Evolutionary conservation across 2,797 vertebrate genomes (phyloP), one percentile per base, ranked within the genome.

Genomic region (Acanthis flammea): DNA sequence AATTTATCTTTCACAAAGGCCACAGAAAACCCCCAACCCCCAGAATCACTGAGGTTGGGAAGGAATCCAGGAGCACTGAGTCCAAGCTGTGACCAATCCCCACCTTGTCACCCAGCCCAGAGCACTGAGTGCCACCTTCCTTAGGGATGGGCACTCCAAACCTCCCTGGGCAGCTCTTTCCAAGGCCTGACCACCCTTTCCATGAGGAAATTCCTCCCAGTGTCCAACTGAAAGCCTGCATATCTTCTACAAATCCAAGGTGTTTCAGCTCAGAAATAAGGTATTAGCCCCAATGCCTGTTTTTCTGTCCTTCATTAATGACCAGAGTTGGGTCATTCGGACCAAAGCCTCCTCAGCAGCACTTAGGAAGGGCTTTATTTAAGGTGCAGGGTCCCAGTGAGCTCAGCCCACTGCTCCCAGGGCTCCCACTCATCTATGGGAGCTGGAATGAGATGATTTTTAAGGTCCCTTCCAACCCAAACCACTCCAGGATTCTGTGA

Each of bases 181-280:
- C 31, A 35, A 14, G 5, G 3, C 12, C 61, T 74, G 41, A 47
- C 8, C 41, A 61, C 22, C 30, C 23, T 37, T 28, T 24, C 62
- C 62, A 42, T 9, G 53, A 35, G 13, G 39, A 67, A 73, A 60
- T 35, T 60, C 85, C 39, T 66, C 9, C 12, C 9, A 3, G 0
- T 17, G 28, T 39, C 24, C 2, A 31, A 4, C 24, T 58, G 45
- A 58, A 33, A 53, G 5, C 72, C 93, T 73, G 78, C 19, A 33
- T 7, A 33, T 47, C 68, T 73, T 83, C 55, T 60, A 54, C 37
- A 31, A 87, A 81, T 4, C n/a, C 54, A 22, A 17, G 6, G 25
- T 14, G 12, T 60, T 94, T 75, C 84, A 86, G 85, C 80, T 93
- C 94, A 94, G 89, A 94, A 88, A 91, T 2, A 4, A 3, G 54